Conservation (phyloP, 2,797 vertebrate species). For the Alcedo quadribrachys region DNA sequence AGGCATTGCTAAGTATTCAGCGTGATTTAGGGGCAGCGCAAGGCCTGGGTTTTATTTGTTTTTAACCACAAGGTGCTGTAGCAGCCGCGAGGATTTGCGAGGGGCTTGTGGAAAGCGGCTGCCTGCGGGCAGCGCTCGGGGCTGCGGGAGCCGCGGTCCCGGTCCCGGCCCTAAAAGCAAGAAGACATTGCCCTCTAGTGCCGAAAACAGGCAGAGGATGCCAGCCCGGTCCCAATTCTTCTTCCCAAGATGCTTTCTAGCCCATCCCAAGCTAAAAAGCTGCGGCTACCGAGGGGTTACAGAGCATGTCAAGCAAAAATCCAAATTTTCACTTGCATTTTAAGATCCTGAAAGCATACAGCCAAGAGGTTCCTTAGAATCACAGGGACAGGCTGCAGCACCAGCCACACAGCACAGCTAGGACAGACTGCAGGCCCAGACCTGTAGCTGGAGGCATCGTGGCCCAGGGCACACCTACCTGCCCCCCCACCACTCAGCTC, state of each 20-base stretch:
- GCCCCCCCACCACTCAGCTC: background rate
- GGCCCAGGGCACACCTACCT: accelerated
- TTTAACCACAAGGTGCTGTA: background rate
- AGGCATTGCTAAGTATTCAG: background rate
- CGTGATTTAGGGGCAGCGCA: background rate
- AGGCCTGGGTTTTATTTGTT: background rate
- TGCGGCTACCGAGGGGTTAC: too few species aligned
- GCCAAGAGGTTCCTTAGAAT: background rate
- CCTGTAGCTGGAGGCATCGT: background rate
- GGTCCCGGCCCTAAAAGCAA: background rate
- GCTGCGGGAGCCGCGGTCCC: background rate
- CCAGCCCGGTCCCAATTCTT: accelerated
- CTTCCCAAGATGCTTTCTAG: background rate
- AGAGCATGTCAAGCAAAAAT: background rate
- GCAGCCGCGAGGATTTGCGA: background rate
- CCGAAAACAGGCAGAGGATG: background rate
- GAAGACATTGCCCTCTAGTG: constrained; percentile 77
- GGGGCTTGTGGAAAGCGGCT: background rate
- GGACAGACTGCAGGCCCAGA: accelerated
- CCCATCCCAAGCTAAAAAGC: background rate
- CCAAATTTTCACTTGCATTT: background rate
- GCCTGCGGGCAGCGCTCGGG: background rate
- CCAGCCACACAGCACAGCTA: background rate
- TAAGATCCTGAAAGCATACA: background rate
- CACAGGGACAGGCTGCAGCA: too few species aligned